A percentile compares a stretch with the other conserved stretches of the same genome.
phyloP scores from a whole-genome alignment of 2,797 vertebrate genomes.

The Catharus ustulatus region DNA sequence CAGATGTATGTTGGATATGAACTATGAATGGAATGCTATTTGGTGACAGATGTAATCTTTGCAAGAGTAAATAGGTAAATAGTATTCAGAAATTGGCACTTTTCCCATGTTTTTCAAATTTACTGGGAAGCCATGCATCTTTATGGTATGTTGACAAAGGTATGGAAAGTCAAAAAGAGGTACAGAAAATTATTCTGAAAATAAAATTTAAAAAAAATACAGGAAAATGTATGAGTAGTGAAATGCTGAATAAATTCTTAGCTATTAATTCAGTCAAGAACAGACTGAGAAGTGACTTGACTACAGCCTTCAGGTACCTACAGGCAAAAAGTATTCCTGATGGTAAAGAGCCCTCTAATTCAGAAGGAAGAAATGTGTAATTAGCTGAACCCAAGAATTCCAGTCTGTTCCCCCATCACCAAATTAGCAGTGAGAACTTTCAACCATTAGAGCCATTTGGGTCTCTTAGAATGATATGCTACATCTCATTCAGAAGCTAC shows the following conservation, averaged over 20 bases:
- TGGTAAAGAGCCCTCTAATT: neutral
- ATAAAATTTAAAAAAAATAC: neutral
- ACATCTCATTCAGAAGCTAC: neutral
- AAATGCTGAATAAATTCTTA: neutral
- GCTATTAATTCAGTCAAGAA: neutral
- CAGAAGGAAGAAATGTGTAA: neutral
- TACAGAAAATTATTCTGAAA: neutral
- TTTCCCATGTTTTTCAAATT: neutral
- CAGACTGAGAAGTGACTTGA: neutral
- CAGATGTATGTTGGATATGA: neutral
- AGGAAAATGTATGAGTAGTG: neutral
- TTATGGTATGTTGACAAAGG: neutral
- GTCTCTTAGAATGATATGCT: neutral
- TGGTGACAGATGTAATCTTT: neutral
- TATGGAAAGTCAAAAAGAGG: neutral
- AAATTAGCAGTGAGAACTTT: neutral
- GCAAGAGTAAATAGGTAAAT: neutral
- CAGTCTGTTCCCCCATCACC: neutral
- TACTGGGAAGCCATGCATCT: neutral
- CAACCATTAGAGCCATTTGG: neutral
- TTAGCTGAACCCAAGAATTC: neutral
- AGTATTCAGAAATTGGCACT: neutral
- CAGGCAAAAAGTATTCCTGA: constrained; percentile 5
- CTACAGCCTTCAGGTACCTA: neutral
- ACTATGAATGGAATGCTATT: neutral